phyloP scores from a whole-genome alignment of 1,140 invertebrate species.

The Sycobia sp. region DNA sequence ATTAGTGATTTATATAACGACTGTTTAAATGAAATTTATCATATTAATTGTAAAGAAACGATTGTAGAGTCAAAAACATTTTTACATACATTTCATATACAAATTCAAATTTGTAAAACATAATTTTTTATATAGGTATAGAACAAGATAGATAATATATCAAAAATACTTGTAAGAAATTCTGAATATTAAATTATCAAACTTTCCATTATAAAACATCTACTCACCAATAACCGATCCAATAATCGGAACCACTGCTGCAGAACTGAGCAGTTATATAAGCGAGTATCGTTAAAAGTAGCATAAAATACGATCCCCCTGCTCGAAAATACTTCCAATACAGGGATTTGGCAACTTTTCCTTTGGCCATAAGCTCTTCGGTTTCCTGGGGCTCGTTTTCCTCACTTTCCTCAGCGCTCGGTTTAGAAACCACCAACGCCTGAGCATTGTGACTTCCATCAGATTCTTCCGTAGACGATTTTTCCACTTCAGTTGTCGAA shows the following conservation, averaged over 20 bases:
- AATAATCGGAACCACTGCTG: constrained; percentile 67
- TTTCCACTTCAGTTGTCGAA: neutral
- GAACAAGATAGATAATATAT: too few relatives aligned
- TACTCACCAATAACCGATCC: constrained; percentile 64
- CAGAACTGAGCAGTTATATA: constrained; percentile 59
- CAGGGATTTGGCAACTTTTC: constrained; percentile 62
- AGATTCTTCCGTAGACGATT: neutral
- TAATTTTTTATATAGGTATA: neutral
- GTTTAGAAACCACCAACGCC: constrained; percentile 4
- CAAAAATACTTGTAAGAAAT: too few relatives aligned
- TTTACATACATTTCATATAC: too few relatives aligned
- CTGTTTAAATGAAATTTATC: too few relatives aligned
- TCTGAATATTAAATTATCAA: too few relatives aligned
- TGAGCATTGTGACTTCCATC: neutral
- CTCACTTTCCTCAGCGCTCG: constrained; percentile 29
- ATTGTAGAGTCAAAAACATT: too few relatives aligned
- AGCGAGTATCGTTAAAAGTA: constrained; percentile 55
- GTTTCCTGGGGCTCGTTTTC: constrained; percentile 61
- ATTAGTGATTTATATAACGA: too few relatives aligned
- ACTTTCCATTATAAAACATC: too few relatives aligned
- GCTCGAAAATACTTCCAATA: constrained; percentile 63
- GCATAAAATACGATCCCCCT: constrained; percentile 60
- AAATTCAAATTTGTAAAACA: too few relatives aligned
- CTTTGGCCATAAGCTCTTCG: constrained; percentile 66
- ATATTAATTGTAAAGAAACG: too few relatives aligned